Conservation (phyloP, 2,797 vertebrate species). For the Cryptoprocta ferox region DNA sequence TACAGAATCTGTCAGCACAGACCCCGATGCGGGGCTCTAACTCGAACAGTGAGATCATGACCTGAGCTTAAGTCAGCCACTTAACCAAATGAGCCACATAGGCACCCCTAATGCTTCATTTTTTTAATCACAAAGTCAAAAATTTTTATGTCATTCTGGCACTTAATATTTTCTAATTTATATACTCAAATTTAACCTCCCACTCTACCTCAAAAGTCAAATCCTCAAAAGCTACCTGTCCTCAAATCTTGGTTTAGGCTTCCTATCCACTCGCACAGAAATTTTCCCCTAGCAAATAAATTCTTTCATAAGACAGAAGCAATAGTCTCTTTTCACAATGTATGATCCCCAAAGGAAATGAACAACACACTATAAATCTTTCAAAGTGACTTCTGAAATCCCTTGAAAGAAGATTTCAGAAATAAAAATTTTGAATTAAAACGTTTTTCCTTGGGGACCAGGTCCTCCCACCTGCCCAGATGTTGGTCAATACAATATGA, state of each 20-base stretch:
- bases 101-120: neutral
- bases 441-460: neutral
- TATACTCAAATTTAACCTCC: neutral
- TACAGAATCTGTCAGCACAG: no score
- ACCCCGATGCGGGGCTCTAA: no score
- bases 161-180: conserved; percentile 12
- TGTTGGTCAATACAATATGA: neutral
- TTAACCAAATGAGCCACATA: no score
- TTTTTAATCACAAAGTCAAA: neutral
- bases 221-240: neutral
- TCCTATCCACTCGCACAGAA: neutral
- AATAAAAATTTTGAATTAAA: conserved; percentile 32
- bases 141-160: neutral
- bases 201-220: neutral
- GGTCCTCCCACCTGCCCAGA: neutral
- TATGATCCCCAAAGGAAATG: neutral
- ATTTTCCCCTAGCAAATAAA: neutral
- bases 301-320: conserved; percentile 21
- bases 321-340: neutral
- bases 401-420: neutral
- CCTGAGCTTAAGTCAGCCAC: no score
- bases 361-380: neutral
- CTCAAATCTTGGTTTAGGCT: conserved; percentile 5
- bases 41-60: no score
- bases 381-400: conserved; percentile 20